Percentiles rank a stretch among this genome's conserved stretches.
Evolutionary conservation across 2,888 invertebrate genomes (phyloP).

Genomic region (Ophioninae sp.): DNA sequence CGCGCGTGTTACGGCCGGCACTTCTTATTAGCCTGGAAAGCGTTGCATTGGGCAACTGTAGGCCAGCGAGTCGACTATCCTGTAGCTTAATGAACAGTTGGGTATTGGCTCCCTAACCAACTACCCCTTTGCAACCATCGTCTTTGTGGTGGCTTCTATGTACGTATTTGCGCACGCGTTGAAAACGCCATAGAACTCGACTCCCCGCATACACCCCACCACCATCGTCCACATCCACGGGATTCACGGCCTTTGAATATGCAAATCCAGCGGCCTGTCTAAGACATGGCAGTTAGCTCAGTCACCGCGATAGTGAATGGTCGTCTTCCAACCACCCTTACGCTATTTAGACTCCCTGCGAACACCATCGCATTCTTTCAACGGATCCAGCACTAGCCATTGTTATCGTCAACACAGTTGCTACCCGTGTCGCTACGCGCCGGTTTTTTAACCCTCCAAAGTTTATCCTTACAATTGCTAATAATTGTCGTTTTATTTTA

Average conservation of each 20-base stretch:
- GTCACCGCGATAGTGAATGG: conserved; percentile 65
- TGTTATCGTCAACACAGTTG: conserved; percentile 22
- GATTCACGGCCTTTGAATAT: conserved; percentile 76
- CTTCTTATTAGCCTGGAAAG: conserved; percentile 67
- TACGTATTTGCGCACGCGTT: conserved; percentile 17
- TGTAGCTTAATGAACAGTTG: conserved; percentile 71
- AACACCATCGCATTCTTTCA: conserved; percentile 41
- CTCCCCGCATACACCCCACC: conserved; percentile 34
- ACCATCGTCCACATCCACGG: conserved; percentile 64
- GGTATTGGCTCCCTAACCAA: conserved; percentile 70
- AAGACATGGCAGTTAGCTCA: conserved; percentile 72
- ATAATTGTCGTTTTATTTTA: neutral
- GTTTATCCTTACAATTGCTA: neutral
- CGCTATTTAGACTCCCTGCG: conserved; percentile 37
- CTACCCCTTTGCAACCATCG: conserved; percentile 60
- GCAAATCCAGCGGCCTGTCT: conserved; percentile 72
- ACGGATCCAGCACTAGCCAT: conserved; percentile 45
- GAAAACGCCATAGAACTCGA: conserved; percentile 33
- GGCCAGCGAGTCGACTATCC: conserved; percentile 56
- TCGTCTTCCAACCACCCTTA: conserved; percentile 50
- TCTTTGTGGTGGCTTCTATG: conserved; percentile 41
- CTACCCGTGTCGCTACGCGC: conserved; percentile 26
- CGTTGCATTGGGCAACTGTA: conserved; percentile 51
- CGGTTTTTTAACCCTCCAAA: neutral
- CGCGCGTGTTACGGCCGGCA: conserved; percentile 45